These are phyloP conservation scores for Exaiptasia diaphana DNA, from an alignment of 64 coral and sea anemone species.

Conservation along the genomic window DNA sequence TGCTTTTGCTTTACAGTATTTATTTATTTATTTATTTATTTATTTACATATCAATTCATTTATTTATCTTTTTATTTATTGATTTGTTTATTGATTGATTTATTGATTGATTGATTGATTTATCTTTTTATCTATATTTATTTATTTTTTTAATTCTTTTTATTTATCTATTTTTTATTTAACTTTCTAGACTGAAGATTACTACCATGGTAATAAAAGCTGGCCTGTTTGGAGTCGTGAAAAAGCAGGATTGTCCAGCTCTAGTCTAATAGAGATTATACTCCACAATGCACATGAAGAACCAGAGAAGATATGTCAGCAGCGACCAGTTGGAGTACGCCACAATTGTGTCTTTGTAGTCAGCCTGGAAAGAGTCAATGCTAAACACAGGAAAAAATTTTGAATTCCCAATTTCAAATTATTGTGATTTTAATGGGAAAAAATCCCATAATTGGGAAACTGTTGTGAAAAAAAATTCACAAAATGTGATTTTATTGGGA, in stretches of 20 bases:
- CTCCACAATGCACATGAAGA: slow-evolving; percentile 1
- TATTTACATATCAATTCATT: neutral
- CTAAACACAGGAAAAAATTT: neutral
- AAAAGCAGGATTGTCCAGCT: neutral
- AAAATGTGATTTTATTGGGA: neutral
- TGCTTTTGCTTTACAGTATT: neutral
- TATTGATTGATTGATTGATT: no score
- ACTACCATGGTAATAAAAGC: neutral
- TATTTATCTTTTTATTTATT: neutral
- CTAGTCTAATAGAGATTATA: slow-evolving; percentile 1
- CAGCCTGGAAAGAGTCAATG: neutral
- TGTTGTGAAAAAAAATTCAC: neutral
- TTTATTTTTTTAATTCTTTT: no score
- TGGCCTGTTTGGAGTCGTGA: slow-evolving; percentile 25
- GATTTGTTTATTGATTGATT: no score
- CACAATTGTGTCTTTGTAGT: slow-evolving; percentile 29
- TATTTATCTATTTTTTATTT: no score
- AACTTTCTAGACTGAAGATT: no score
- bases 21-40: neutral
- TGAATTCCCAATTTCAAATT: neutral
- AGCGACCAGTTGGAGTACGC: neutral
- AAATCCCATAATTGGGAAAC: neutral
- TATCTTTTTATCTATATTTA: no score
- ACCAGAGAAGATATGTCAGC: slow-evolving; percentile 7
- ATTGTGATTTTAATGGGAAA: neutral